phyloP scores from a whole-genome alignment of 2,797 vertebrate species.

The Bradypodion pumilum region DNA sequence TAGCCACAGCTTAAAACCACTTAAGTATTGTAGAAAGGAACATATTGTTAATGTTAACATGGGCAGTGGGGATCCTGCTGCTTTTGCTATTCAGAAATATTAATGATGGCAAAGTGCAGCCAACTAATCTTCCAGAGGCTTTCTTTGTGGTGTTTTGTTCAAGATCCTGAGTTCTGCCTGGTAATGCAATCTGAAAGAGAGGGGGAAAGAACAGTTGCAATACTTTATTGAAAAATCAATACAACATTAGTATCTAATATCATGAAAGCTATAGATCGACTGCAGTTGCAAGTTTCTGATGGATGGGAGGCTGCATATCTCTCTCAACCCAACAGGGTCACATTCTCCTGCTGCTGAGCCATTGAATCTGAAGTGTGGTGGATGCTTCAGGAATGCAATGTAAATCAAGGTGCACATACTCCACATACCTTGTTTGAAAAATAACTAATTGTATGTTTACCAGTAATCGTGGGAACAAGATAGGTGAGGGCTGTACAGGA shows the following conservation, averaged over 20 bases:
- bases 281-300: neutral
- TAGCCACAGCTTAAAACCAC: constrained; percentile 36
- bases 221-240: neutral
- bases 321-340: no score
- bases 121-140: neutral
- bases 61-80: constrained; percentile 16
- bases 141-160: neutral
- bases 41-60: constrained; percentile 46
- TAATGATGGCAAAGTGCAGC: constrained; percentile 30
- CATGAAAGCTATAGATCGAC: neutral
- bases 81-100: constrained; percentile 31
- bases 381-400: neutral
- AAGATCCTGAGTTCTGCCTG: neutral
- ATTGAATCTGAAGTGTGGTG: no score
- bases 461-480: neutral
- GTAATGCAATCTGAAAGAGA: neutral
- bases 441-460: neutral
- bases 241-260: neutral
- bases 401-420: neutral
- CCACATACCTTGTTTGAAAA: neutral
- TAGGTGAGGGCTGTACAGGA: neutral
- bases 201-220: neutral
- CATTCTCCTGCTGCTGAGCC: no score
- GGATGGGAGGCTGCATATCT: no score
- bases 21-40: constrained; percentile 48